Percentiles rank a stretch among this genome's conserved stretches.
Conservation (phyloP, 2,797 vertebrate species). For the Ctenosaura bakeri region DNA sequence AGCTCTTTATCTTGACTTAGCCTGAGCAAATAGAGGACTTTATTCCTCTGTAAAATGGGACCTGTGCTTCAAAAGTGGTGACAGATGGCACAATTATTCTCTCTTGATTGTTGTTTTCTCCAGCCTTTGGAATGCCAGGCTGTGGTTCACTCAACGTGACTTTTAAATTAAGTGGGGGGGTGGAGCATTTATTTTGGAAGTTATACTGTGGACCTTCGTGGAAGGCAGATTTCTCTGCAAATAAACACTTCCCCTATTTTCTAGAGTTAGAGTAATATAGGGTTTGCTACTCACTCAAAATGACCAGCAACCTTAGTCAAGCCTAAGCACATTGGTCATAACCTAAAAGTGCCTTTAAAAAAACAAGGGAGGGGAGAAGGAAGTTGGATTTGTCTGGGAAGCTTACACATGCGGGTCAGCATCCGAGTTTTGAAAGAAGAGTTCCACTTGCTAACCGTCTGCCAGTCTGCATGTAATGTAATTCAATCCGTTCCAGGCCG, state of each 20-base stretch:
- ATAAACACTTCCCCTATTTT: not conserved
- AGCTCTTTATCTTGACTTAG: not conserved
- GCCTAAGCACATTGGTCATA: not conserved
- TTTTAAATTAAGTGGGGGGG: not conserved
- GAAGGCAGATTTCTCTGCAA: not conserved
- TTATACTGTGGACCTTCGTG: not conserved
- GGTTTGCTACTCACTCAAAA: not conserved
- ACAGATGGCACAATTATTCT: not conserved
- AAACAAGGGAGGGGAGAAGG: not conserved
- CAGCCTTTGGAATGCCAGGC: not conserved
- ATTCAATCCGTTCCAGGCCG: conserved; percentile 74
- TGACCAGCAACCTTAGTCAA: not conserved
- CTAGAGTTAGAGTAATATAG: not conserved
- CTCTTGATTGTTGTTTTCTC: not conserved
- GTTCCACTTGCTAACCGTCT: conserved; percentile 31
- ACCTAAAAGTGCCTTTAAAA: not conserved
- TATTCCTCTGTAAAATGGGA: not conserved
- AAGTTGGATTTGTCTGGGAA: conserved; percentile 2
- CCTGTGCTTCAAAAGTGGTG: not conserved
- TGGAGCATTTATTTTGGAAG: not conserved
- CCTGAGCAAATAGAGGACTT: not conserved
- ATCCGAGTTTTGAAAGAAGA: conserved; percentile 20
- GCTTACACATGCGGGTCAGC: conserved; percentile 26
- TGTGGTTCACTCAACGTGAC: not conserved
- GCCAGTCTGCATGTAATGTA: conserved; percentile 64